phyloP scores from a whole-genome alignment of 2,797 vertebrate species.

The Scarus forsteni region DNA sequence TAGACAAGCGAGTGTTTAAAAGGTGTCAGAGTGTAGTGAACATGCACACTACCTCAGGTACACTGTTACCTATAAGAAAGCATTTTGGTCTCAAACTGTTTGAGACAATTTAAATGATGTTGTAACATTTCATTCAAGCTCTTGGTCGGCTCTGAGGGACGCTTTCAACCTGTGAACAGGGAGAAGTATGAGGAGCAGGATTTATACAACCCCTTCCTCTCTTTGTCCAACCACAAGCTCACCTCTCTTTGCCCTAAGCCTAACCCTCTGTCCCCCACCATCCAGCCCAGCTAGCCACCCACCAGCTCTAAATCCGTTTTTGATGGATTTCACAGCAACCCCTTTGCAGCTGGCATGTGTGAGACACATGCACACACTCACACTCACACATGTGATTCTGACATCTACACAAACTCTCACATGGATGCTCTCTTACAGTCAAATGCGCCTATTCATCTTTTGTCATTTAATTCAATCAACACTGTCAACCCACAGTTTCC shows the following conservation, averaged over 20 bases:
- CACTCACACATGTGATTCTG: background rate
- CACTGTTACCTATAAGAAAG: background rate
- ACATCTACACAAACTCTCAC: slow-evolving; percentile 7
- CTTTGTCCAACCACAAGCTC: slow-evolving; percentile 69
- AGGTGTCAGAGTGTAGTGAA: too few relatives aligned
- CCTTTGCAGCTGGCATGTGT: slow-evolving; percentile 45
- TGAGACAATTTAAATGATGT: slow-evolving; percentile 14
- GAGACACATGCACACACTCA: slow-evolving; percentile 14
- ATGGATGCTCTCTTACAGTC: background rate
- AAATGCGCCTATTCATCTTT: background rate
- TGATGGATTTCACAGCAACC: slow-evolving; percentile 81
- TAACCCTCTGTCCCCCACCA: slow-evolving; percentile 56
- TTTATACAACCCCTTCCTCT: slow-evolving; percentile 62
- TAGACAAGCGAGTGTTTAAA: background rate
- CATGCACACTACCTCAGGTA: slow-evolving; percentile 1
- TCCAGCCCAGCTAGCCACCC: slow-evolving; percentile 65
- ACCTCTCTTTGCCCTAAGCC: slow-evolving; percentile 52
- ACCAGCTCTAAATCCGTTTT: slow-evolving; percentile 82
- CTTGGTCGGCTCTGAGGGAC: slow-evolving; percentile 58
- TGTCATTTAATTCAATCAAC: too few relatives aligned
- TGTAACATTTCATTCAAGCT: slow-evolving; percentile 37
- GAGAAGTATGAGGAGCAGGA: slow-evolving; percentile 69
- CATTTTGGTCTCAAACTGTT: background rate
- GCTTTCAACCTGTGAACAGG: slow-evolving; percentile 67
- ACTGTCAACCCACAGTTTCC: background rate